phyloP scores from a whole-genome alignment of 2,888 invertebrate genomes.

The Drosophila algonquin region DNA sequence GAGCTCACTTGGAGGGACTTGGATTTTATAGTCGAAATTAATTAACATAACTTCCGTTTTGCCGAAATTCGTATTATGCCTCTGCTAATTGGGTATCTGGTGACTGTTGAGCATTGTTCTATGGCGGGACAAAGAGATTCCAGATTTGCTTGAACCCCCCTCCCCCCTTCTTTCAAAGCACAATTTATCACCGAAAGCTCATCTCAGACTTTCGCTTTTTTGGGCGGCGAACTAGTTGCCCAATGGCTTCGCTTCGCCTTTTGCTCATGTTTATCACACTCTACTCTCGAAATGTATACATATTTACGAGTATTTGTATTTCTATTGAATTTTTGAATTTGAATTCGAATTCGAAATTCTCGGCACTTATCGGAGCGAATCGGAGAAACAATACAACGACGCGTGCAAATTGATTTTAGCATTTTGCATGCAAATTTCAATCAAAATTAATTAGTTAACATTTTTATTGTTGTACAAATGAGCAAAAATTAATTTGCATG shows the following conservation, averaged over 20 bases:
- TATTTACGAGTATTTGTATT: slow-evolving; percentile 4
- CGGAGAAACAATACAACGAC: slow-evolving; percentile 54
- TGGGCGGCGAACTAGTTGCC: slow-evolving; percentile 30
- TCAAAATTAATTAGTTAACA: slow-evolving; percentile 83
- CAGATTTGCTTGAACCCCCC: not conserved
- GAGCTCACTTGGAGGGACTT: not conserved
- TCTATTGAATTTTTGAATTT: slow-evolving; percentile 33
- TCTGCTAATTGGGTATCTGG: slow-evolving; percentile 62
- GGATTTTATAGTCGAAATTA: slow-evolving; percentile 58
- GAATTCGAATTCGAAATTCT: slow-evolving; percentile 39
- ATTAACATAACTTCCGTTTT: slow-evolving; percentile 74
- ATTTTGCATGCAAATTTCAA: slow-evolving; percentile 82
- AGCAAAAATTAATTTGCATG: slow-evolving; percentile 81
- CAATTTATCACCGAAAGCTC: not conserved
- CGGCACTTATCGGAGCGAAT: slow-evolving; percentile 52
- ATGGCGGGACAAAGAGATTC: slow-evolving; percentile 2
- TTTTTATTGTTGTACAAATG: slow-evolving; percentile 83
- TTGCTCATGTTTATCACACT: slow-evolving; percentile 2
- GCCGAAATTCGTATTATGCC: slow-evolving; percentile 58
- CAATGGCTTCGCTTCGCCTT: slow-evolving; percentile 41
- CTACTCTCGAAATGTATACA: slow-evolving; percentile 7
- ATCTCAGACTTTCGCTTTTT: slow-evolving; percentile 54
- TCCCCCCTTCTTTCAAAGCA: slow-evolving; percentile 1
- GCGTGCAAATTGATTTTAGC: slow-evolving; percentile 80
- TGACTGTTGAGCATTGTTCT: slow-evolving; percentile 19